These are phyloP conservation scores for Tachina lurida DNA, from an alignment of 2,888 invertebrate genomes.

Conservation along the genomic window DNA sequence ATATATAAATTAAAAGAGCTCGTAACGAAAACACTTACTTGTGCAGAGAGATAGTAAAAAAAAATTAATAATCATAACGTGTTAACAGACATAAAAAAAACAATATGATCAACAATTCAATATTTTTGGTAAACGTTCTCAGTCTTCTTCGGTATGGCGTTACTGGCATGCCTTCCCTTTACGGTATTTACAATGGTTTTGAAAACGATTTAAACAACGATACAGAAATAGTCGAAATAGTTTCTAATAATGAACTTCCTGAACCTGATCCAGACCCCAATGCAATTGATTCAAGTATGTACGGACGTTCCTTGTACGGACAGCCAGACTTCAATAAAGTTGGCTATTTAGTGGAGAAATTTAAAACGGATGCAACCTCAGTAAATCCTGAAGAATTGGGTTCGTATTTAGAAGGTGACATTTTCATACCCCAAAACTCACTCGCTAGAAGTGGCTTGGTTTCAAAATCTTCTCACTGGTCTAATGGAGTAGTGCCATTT, in stretches of 20 bases:
- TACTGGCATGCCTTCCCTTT: neutral
- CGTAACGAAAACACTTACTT: slow-evolving; percentile 22
- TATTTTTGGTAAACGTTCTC: slow-evolving; percentile 6
- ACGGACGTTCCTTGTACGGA: slow-evolving; percentile 85
- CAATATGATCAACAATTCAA: slow-evolving; percentile 44
- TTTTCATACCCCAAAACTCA: slow-evolving; percentile 85
- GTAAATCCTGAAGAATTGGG: slow-evolving; percentile 92
- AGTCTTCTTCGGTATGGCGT: neutral
- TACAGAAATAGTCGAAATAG: slow-evolving; percentile 36
- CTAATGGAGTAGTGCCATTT: slow-evolving; percentile 88
- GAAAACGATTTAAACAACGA: slow-evolving; percentile 9
- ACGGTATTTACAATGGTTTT: slow-evolving; percentile 9
- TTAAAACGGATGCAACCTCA: slow-evolving; percentile 73
- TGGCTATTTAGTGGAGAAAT: slow-evolving; percentile 76
- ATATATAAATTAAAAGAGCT: slow-evolving; percentile 54
- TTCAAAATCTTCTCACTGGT: slow-evolving; percentile 86
- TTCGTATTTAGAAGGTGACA: slow-evolving; percentile 90
- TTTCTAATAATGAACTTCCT: neutral
- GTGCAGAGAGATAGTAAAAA: slow-evolving; percentile 21
- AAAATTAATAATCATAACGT: neutral
- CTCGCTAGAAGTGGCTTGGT: slow-evolving; percentile 85
- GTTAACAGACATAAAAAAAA: neutral
- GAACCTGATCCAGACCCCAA: slow-evolving; percentile 74
- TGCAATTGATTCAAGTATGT: slow-evolving; percentile 84
- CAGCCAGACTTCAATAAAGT: slow-evolving; percentile 83